Evolutionary conservation across 2,113 vertebrate genomes (phyloP).

Genomic region (Pleuronectes platessa): DNA sequence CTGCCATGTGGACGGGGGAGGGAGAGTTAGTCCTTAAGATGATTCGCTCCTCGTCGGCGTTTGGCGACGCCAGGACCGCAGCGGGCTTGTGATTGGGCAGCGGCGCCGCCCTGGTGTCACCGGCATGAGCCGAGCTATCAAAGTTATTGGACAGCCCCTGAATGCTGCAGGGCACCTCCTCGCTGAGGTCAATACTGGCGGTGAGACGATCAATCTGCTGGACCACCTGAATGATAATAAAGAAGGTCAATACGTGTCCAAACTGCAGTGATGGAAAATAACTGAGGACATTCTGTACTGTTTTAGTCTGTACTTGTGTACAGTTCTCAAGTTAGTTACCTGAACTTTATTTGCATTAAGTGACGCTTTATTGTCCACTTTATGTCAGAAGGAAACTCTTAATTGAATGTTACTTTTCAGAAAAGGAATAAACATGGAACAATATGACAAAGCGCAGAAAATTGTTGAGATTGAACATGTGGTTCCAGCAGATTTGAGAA

Average conservation of each 20-base stretch:
- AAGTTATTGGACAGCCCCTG: slow-evolving; percentile 31
- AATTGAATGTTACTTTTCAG: too few species aligned
- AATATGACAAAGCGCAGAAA: too few species aligned
- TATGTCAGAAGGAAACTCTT: neutral
- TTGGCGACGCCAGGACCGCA: slow-evolving; percentile 1
- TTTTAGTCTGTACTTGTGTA: neutral
- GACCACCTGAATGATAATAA: slow-evolving; percentile 79
- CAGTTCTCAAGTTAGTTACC: neutral
- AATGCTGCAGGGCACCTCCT: slow-evolving; percentile 45
- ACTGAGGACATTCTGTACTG: neutral
- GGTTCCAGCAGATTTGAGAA: neutral
- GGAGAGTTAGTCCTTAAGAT: slow-evolving; percentile 72
- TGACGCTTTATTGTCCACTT: neutral
- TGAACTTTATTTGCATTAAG: neutral
- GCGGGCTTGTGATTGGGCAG: slow-evolving; percentile 42
- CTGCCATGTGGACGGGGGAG: slow-evolving; percentile 72
- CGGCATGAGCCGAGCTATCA: slow-evolving; percentile 36
- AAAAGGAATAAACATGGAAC: too few species aligned
- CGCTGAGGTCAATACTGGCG: slow-evolving; percentile 76
- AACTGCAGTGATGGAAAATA: neutral
- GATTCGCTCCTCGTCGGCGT: slow-evolving; percentile 50
- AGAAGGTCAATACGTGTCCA: slow-evolving; percentile 23
- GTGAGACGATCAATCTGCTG: slow-evolving; percentile 84
- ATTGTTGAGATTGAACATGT: neutral
- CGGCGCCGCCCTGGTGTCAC: slow-evolving; percentile 42